These are phyloP conservation scores for Anguilla anguilla DNA, from an alignment of 2,797 vertebrate species.

Conservation along the genomic window DNA sequence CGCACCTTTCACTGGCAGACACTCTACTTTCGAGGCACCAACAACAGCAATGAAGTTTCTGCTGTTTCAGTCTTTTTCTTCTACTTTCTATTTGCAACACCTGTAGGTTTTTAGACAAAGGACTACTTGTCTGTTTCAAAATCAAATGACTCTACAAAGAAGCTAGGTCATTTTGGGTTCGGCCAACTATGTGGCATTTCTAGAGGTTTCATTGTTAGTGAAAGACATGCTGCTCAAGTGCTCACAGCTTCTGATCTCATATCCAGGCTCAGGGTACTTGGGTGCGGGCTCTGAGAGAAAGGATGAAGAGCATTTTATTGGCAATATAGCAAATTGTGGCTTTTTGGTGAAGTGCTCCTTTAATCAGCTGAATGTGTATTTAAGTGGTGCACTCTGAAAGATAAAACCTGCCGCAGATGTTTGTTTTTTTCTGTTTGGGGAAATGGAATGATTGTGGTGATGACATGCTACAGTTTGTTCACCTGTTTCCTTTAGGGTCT, in stretches of 20 bases:
- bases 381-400: neutral
- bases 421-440: neutral
- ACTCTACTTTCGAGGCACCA: neutral
- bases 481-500: slow-evolving; percentile 23
- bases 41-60: neutral
- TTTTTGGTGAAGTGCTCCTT: neutral
- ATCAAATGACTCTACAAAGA: slow-evolving; percentile 14
- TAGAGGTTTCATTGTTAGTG: neutral
- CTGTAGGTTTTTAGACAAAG: slow-evolving; percentile 7
- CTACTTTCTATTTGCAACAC: neutral
- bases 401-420: neutral
- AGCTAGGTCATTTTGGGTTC: neutral
- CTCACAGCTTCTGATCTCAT: slow-evolving; percentile 2
- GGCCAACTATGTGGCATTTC: neutral
- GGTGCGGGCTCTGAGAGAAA: neutral
- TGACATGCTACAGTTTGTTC: slow-evolving; percentile 14
- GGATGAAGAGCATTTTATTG: neutral
- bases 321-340: neutral
- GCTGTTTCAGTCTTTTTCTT: neutral
- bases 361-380: slow-evolving; percentile 14
- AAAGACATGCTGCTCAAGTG: slow-evolving; percentile 12
- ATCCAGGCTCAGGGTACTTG: neutral
- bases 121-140: slow-evolving; percentile 7
- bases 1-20: neutral
- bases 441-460: neutral